Base-by-base conservation (phyloP, 2,113 vertebrate genomes). In the Lucifuga dentata region DNA sequence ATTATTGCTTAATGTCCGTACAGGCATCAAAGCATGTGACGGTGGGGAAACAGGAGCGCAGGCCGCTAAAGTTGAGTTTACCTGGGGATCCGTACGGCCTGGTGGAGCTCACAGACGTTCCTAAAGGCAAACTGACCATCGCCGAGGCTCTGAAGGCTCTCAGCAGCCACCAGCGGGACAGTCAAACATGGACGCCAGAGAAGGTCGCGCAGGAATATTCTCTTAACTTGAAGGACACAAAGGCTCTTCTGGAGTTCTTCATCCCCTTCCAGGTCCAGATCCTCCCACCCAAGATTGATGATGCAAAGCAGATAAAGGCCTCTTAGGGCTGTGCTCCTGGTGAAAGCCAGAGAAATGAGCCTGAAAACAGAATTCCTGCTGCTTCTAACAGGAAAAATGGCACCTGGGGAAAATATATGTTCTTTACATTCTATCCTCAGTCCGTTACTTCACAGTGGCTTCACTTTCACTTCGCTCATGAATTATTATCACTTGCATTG, bases 121-220 rank as follows among this genome's bases (percentile, higher is more conserved):
- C 94, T 0, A 94, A 93, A 92, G 97, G 97, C 81, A 97, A 93
- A 69, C 90, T 98, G 79, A 94, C 94, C 24, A 51, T 95, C 65
- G 80, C 91, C 5, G 97, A 98, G 70, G 94, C 93, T 32, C 73
- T 98, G 77, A 95, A 82, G 0, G 90, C 94, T 49, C 90, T 98
- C 52, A 93, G 92, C 88, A 94, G 94, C 76, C 93, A 98, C 88
- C 95, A 95, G 78, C 83, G 72, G 19, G 55, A 90, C 48, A 96
- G 96, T 43, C 68, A 94, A 33, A 92, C 58, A 0, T 98, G 96
- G 96, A 97, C 95, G 44, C 78, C 91, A 5, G 91, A 95, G 65
- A 98, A 94, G 90, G 92, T 99, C 55, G 92, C 95, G 13, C 76
- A 89, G 73, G 96, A 99, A 69, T 99, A 95, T 81, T 89, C 74